Conservation (phyloP, 2,797 vertebrate species). For the Notamacropus eugenii region DNA sequence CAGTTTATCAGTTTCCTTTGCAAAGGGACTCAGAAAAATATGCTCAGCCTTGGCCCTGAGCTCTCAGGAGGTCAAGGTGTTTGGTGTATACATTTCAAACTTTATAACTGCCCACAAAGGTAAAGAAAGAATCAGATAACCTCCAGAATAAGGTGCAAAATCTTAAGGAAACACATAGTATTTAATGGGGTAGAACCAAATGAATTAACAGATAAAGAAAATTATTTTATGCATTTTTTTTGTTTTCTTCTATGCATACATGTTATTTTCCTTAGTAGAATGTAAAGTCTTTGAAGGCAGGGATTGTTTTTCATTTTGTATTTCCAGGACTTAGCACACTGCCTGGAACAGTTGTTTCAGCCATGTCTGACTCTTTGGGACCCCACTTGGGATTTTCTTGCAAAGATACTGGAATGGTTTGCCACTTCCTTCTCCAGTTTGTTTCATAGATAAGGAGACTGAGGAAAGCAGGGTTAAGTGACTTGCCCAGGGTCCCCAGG, state of each 20-base stretch:
- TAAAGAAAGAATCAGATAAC: neutral
- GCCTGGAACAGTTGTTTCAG: neutral
- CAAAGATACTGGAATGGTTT: neutral
- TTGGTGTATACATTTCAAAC: neutral
- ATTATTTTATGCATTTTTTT: neutral
- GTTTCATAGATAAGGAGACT: neutral
- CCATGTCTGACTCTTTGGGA: neutral
- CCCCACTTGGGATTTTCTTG: neutral
- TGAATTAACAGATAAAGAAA: neutral
- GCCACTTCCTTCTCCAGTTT: neutral
- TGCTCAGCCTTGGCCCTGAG: neutral
- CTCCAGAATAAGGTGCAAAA: neutral
- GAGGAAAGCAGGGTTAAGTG: neutral
- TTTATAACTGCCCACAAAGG: neutral
- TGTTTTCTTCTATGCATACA: neutral
- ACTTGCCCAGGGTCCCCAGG: neutral
- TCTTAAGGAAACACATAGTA: neutral
- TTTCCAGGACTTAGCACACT: neutral
- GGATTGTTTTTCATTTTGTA: neutral
- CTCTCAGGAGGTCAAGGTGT: neutral
- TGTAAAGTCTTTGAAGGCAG: neutral
- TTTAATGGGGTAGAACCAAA: neutral
- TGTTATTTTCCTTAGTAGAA: neutral
- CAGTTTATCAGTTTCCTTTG: neutral
- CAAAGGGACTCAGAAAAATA: neutral